These are phyloP conservation scores for Sialis fuliginosa DNA, from an alignment of 2,888 invertebrate species.

Conservation along the genomic window DNA sequence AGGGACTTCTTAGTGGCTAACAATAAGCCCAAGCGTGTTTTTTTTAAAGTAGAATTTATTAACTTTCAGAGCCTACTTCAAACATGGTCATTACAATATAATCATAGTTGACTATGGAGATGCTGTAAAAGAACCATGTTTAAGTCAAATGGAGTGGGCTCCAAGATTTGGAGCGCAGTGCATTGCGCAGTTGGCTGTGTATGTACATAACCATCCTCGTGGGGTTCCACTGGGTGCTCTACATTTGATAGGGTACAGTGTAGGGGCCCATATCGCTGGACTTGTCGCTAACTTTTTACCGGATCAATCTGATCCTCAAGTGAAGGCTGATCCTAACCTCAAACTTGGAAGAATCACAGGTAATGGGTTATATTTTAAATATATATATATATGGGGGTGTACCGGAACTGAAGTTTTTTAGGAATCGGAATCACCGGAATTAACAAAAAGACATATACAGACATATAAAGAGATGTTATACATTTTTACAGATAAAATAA, in stretches of 20 bases:
- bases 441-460: too few relatives aligned
- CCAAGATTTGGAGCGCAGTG: conserved; percentile 49
- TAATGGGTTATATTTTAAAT: conserved; percentile 13
- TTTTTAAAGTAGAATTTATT: too few relatives aligned
- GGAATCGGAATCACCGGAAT: too few relatives aligned
- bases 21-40: too few relatives aligned
- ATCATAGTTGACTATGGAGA: conserved; percentile 73
- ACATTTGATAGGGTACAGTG: conserved; percentile 73
- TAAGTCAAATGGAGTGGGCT: conserved; percentile 56
- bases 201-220: conserved; percentile 59
- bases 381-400: too few relatives aligned
- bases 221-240: conserved; percentile 54
- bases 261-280: conserved; percentile 74
- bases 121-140: conserved; percentile 65
- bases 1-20: too few relatives aligned
- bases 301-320: conserved; percentile 48
- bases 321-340: too few relatives aligned
- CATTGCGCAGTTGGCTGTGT: conserved; percentile 64
- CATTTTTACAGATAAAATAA: too few relatives aligned
- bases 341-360: conserved; percentile 74
- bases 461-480: too few relatives aligned
- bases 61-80: conserved; percentile 48
- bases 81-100: conserved; percentile 64
- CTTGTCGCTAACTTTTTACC: conserved; percentile 60
- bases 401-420: too few relatives aligned